Base-by-base conservation (phyloP, 2,888 invertebrate genomes). In the Protophormia terraenovae region DNA sequence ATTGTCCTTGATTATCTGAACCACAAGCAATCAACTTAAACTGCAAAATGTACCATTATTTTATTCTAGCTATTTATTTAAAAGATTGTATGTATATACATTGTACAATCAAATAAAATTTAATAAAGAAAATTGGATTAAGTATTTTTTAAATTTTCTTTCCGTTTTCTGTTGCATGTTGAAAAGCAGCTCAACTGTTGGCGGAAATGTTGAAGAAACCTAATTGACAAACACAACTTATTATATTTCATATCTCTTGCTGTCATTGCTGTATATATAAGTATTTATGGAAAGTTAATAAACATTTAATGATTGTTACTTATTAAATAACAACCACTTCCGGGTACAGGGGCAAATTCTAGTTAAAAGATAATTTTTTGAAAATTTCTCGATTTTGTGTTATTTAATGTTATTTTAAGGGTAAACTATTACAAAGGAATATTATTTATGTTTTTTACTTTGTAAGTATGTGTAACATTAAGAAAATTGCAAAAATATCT, bases 291-390 rank as follows among this genome's bases (percentile, higher is more conserved):
- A 41, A 19, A 47, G 12, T 24, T 14, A 29, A n/a, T 16, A 38
- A 12, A 62, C 19, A 45, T 16, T 22, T 50, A 67, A 67, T 67
- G 32, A 16, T 35, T 22, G 50, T 50, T 50, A 67, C 50, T 67
- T 67, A 67, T 32, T 50, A 22, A 50, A 47, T 22, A 35, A 32
- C 50, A 67, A 50, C 29, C 50, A 50, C 16, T 67, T 67, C 67
- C 67, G 67, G 35, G 50, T 67, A 14, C 32, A 22, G 2, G 19
- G 19, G 19, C 67, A 67, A 50, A 22, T 32, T 29, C 29, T 16
- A 32, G 29, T 10, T n/a, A 27, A 24, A 27, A 27, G 4, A 41
- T 3, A 5, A n/a, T n/a, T n/a, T 41, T n/a, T n/a, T n/a, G n/a
- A 2, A 3, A 14, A 5, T 41, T 41, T n/a, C 5, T n/a, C 12